phyloP scores from a whole-genome alignment of 2,888 invertebrate species.

The Pristionchus mayeri region DNA sequence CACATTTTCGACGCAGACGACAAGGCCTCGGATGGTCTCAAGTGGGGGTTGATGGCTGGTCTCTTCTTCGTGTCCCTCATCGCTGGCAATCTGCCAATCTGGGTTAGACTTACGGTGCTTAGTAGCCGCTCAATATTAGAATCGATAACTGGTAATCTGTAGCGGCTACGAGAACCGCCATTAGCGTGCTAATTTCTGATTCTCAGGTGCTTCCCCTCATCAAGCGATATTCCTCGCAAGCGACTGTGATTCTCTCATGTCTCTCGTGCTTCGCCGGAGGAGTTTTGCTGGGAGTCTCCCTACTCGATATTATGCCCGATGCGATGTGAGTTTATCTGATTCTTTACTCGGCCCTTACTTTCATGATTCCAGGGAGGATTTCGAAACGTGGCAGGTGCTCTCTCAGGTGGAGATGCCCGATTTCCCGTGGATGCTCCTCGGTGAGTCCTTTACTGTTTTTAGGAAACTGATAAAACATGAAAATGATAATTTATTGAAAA shows the following conservation, averaged over 20 bases:
- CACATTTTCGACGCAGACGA: background rate
- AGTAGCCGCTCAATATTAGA: no score
- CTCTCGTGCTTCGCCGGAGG: slow-evolving; percentile 42
- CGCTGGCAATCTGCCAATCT: slow-evolving; percentile 32
- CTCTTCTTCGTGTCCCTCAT: slow-evolving; percentile 25
- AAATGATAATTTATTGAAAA: background rate
- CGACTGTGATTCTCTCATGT: slow-evolving; percentile 53
- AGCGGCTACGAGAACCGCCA: background rate
- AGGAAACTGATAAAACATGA: background rate
- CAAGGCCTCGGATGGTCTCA: slow-evolving; percentile 14
- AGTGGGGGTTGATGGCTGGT: slow-evolving; percentile 18
- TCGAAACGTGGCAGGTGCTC: slow-evolving; percentile 44
- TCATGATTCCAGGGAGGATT: slow-evolving; percentile 53
- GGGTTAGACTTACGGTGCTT: background rate
- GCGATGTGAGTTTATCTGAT: slow-evolving; percentile 14
- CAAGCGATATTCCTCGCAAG: slow-evolving; percentile 41
- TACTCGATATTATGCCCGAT: slow-evolving; percentile 44
- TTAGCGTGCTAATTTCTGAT: background rate
- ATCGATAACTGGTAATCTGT: no score
- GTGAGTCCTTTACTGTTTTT: background rate
- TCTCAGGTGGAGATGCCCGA: slow-evolving; percentile 46
- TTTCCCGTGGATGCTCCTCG: slow-evolving; percentile 53
- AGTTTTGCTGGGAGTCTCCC: slow-evolving; percentile 31
- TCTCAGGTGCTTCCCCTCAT: slow-evolving; percentile 46
- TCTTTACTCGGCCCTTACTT: no score